Evolutionary conservation across 2,113 vertebrate genomes (phyloP).

Genomic region (Amia ocellicauda): DNA sequence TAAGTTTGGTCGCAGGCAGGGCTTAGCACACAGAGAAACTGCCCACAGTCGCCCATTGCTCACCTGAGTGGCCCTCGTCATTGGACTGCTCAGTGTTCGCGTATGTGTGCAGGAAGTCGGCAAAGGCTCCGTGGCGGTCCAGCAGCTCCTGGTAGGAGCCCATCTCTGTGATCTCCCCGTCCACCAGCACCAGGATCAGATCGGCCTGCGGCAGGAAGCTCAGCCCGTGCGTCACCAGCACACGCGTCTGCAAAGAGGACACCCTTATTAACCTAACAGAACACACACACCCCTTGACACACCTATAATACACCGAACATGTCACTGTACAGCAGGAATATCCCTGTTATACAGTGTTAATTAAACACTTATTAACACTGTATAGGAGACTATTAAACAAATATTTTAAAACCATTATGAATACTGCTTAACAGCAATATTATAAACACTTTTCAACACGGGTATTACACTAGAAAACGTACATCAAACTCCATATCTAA

Average conservation of each 20-base stretch:
- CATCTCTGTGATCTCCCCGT: slow-evolving; percentile 87
- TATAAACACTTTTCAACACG: too few relatives aligned
- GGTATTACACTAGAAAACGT: too few relatives aligned
- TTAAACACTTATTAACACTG: too few relatives aligned
- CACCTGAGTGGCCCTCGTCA: slow-evolving; percentile 37
- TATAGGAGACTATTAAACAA: too few relatives aligned
- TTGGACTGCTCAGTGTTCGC: slow-evolving; percentile 66
- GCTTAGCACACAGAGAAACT: too few relatives aligned
- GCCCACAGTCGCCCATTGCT: too few relatives aligned
- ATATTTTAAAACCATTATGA: too few relatives aligned
- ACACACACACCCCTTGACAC: neutral
- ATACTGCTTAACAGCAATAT: too few relatives aligned
- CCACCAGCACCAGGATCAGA: slow-evolving; percentile 85
- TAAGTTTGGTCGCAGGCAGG: too few relatives aligned
- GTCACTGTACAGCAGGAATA: too few relatives aligned
- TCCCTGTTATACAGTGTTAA: too few relatives aligned
- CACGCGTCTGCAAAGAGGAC: slow-evolving; percentile 69
- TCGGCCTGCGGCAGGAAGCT: slow-evolving; percentile 84
- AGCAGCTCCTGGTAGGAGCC: slow-evolving; percentile 89
- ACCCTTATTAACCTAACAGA: neutral
- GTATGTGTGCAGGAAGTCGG: slow-evolving; percentile 84
- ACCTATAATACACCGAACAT: neutral
- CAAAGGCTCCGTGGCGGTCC: slow-evolving; percentile 79
- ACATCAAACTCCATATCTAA: too few relatives aligned
- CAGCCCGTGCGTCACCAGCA: slow-evolving; percentile 88